phyloP scores from a whole-genome alignment of 37 sponge, comb jelly and placozoan species.

The Eunapius fragilis region DNA sequence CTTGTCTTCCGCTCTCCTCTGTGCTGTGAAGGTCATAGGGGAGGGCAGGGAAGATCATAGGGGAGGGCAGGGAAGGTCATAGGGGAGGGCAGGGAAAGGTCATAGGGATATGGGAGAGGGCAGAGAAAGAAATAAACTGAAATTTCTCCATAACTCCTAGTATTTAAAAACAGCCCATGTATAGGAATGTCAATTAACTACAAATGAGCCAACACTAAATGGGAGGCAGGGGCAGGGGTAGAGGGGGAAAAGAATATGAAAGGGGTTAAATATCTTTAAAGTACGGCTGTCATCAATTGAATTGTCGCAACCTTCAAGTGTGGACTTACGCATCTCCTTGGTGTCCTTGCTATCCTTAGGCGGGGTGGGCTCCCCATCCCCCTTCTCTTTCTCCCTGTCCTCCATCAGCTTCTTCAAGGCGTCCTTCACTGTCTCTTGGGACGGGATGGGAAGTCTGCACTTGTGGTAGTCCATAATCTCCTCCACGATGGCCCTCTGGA shows the following conservation, averaged over 20 bases:
- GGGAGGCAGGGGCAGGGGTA: no score
- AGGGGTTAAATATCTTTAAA: no score
- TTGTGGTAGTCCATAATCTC: conserved; percentile 89
- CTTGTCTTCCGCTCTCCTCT: conserved; percentile 20
- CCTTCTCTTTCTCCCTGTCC: conserved; percentile 37
- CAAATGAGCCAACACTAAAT: no score
- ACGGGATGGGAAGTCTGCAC: conserved; percentile 65
- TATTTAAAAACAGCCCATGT: no score
- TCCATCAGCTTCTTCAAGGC: conserved; percentile 61
- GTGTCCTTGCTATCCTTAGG: not conserved
- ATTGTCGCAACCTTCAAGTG: not conserved
- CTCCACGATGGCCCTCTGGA: conserved; percentile 64
- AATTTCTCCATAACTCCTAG: no score
- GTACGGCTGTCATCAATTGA: no score
- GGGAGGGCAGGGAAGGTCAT: not conserved
- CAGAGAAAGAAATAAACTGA: no score
- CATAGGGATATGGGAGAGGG: not conserved
- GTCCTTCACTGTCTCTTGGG: conserved; percentile 50
- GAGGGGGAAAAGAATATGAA: no score
- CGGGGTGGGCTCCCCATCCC: conserved; percentile 2
- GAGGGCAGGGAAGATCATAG: not conserved
- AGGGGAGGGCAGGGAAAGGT: not conserved
- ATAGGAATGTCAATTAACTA: no score
- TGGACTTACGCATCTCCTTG: not conserved
- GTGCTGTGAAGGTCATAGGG: not conserved